Conservation (phyloP, 2,113 vertebrate genomes). For the Engystomops pustulosus region DNA sequence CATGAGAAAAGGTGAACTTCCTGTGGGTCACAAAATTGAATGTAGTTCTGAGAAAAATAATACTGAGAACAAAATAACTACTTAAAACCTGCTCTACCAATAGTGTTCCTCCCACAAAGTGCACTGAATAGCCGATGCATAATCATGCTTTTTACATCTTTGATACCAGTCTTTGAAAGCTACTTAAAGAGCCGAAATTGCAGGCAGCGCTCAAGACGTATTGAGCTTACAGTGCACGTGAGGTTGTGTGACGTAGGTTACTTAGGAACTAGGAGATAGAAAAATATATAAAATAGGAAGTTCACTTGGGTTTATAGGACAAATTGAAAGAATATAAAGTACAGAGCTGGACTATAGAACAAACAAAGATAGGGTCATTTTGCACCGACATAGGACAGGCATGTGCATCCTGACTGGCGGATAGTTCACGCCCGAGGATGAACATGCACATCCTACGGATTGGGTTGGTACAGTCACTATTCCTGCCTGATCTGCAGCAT, state of each 20-base stretch:
- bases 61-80: not conserved
- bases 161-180: not conserved
- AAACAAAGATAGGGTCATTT: not conserved
- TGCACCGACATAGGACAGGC: too few species aligned
- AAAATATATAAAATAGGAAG: not conserved
- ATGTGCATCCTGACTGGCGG: too few species aligned
- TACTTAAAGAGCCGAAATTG: constrained; percentile 8
- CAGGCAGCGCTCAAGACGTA: not conserved
- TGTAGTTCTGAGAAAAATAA: not conserved
- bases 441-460: too few species aligned
- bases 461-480: too few species aligned
- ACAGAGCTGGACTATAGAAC: not conserved
- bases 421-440: too few species aligned
- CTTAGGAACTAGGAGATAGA: not conserved
- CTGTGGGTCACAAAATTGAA: not conserved
- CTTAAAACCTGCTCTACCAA: not conserved
- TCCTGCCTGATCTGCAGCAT: too few species aligned
- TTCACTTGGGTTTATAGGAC: not conserved
- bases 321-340: not conserved
- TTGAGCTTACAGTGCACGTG: not conserved
- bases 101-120: not conserved
- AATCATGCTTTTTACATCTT: not conserved
- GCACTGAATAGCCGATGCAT: constrained; percentile 1
- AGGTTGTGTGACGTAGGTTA: not conserved
- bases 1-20: not conserved